Conservation (phyloP, 2,888 invertebrate genomes). For the Platerodrilus igneus region DNA sequence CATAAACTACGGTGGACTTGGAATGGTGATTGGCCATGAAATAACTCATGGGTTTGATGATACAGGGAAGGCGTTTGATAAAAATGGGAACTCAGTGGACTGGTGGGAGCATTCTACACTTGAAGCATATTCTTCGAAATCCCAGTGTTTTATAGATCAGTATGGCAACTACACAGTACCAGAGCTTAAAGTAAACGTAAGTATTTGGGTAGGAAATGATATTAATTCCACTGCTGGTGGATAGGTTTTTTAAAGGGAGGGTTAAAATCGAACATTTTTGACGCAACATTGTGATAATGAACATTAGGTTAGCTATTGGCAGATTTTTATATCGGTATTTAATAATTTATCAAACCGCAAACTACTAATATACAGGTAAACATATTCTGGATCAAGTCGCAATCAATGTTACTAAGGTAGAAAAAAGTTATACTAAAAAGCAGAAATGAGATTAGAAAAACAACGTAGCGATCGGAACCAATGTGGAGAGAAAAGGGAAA, state of each 20-base stretch:
- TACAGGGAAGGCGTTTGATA: conserved; percentile 9
- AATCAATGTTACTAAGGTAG: no score
- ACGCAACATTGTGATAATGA: no score
- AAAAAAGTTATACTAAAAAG: no score
- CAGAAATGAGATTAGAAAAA: no score
- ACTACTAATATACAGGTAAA: no score
- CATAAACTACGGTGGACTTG: conserved; percentile 82
- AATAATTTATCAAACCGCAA: no score
- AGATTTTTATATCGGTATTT: no score
- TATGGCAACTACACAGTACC: conserved; percentile 79
- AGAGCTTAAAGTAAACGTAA: conserved; percentile 58
- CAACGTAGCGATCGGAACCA: no score
- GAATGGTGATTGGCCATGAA: conserved; percentile 81
- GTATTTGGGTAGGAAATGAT: no score
- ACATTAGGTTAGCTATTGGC: no score
- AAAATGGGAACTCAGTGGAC: conserved; percentile 9
- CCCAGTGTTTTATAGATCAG: conserved; percentile 82
- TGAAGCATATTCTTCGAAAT: conserved; percentile 46
- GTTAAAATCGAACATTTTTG: conserved; percentile 59
- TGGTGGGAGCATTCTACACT: conserved; percentile 15
- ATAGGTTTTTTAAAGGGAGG: conserved; percentile 57
- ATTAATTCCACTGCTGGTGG: conserved; percentile 49
- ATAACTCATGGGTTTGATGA: conserved; percentile 77
- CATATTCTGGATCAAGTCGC: no score
- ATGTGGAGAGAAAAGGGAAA: no score